Percentiles rank a stretch among this genome's conserved stretches.
These are phyloP conservation scores for Turritopsis rubra DNA, from an alignment of 30 jellyfish, hydroid and myxozoan species.

Conservation along the genomic window DNA sequence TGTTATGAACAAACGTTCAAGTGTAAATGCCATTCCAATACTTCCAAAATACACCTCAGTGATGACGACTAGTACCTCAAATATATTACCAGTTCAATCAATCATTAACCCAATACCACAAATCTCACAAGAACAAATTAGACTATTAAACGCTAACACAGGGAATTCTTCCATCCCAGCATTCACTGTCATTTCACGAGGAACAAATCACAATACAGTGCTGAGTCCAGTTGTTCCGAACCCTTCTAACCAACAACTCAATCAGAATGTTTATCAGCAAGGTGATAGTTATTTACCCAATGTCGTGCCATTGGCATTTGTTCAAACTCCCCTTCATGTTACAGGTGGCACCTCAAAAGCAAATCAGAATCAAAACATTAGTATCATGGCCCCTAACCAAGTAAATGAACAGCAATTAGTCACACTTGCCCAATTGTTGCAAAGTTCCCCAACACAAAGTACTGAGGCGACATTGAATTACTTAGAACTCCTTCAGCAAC, in stretches of 20 bases:
- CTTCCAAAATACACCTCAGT: constrained; percentile 6
- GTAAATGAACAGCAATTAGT: constrained; percentile 71
- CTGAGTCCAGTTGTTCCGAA: neutral
- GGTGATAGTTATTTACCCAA: neutral
- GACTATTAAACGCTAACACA: neutral
- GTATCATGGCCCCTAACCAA: constrained; percentile 44
- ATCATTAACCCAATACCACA: neutral
- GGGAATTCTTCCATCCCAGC: neutral
- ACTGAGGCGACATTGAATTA: constrained; percentile 79
- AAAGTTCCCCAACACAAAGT: constrained; percentile 43
- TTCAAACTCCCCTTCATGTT: neutral
- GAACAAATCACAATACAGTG: neutral
- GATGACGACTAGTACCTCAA: neutral
- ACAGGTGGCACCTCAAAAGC: neutral
- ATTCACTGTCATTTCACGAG: neutral
- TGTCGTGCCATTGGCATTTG: neutral
- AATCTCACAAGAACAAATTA: neutral
- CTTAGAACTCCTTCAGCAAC: constrained; percentile 87
- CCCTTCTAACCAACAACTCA: neutral
- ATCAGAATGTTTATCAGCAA: neutral
- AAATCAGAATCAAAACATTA: neutral
- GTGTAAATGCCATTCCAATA: neutral
- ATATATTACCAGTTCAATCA: neutral
- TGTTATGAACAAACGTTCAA: neutral
- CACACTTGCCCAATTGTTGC: constrained; percentile 61